Conservation (phyloP, 2,888 invertebrate genomes). For the Cataglyphis albicans region DNA sequence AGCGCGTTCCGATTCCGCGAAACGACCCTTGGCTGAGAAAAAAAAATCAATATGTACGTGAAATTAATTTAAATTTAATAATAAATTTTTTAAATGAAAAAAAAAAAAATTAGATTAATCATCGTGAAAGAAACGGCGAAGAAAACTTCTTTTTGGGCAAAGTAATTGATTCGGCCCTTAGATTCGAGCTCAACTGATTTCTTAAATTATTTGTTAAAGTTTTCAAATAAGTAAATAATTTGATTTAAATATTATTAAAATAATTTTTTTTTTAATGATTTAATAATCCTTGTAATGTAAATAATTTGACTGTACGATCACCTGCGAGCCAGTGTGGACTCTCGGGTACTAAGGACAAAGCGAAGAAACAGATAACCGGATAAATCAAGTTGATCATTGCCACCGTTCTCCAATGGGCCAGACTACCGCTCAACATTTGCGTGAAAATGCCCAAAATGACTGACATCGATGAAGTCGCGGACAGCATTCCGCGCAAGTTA, state of each 20-base stretch:
- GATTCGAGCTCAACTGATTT: neutral
- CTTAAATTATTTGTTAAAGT: neutral
- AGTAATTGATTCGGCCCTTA: neutral
- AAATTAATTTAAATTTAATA: neutral
- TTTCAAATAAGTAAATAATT: neutral
- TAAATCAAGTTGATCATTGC: constrained; percentile 90
- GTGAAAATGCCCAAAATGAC: constrained; percentile 92
- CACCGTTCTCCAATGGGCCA: constrained; percentile 91
- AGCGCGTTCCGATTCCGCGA: constrained; percentile 89
- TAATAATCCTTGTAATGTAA: neutral
- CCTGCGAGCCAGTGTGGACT: constrained; percentile 93
- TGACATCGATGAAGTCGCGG: constrained; percentile 92
- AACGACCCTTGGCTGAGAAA: constrained; percentile 87
- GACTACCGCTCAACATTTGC: constrained; percentile 91
- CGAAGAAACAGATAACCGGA: constrained; percentile 89
- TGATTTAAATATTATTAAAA: neutral
- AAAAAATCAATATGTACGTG: neutral
- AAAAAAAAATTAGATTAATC: neutral
- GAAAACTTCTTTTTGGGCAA: neutral
- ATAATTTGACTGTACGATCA: constrained; percentile 61
- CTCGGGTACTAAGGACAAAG: constrained; percentile 92
- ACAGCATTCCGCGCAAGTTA: constrained; percentile 91
- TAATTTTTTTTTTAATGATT: neutral
- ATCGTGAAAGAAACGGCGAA: neutral
- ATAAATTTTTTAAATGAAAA: neutral